phyloP scores from a whole-genome alignment of 1,140 invertebrate genomes.

The Ceratosolen fusciceps region DNA sequence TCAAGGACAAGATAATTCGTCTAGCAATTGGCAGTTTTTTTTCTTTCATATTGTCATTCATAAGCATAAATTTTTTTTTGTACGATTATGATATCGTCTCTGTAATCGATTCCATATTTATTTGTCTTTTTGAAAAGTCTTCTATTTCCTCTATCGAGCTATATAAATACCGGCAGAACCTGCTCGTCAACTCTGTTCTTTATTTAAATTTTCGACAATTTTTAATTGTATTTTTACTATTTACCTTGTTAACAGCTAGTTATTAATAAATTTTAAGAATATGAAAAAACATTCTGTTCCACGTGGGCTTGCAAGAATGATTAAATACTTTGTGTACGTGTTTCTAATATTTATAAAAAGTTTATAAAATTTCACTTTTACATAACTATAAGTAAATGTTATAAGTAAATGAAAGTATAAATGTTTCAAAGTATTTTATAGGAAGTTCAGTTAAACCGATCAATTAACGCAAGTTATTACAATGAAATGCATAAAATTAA shows the following conservation, averaged over 20 bases:
- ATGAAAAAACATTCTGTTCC: too few relatives aligned
- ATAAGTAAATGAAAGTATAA: neutral
- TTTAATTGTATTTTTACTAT: too few relatives aligned
- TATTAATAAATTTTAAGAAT: too few relatives aligned
- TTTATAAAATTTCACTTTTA: neutral
- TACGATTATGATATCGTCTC: neutral
- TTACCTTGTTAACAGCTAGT: too few relatives aligned
- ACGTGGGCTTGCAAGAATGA: too few relatives aligned
- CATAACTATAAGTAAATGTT: neutral
- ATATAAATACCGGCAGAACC: too few relatives aligned
- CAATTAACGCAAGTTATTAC: neutral
- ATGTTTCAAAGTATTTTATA: neutral
- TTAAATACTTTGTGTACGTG: too few relatives aligned
- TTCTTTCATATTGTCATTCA: slow-evolving; percentile 14
- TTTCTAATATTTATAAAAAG: neutral
- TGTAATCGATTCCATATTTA: neutral
- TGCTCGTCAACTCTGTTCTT: neutral
- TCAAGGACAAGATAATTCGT: slow-evolving; percentile 46
- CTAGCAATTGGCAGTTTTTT: slow-evolving; percentile 32
- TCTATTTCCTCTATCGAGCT: too few relatives aligned
- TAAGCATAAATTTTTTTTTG: slow-evolving; percentile 26
- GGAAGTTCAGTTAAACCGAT: neutral
- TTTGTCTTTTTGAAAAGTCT: neutral
- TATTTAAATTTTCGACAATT: too few relatives aligned
- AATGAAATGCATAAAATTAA: neutral